Percentiles rank a stretch among this genome's conserved stretches.
Evolutionary conservation across 2,888 invertebrate genomes (phyloP).

Genomic region (Agrotis puta): DNA sequence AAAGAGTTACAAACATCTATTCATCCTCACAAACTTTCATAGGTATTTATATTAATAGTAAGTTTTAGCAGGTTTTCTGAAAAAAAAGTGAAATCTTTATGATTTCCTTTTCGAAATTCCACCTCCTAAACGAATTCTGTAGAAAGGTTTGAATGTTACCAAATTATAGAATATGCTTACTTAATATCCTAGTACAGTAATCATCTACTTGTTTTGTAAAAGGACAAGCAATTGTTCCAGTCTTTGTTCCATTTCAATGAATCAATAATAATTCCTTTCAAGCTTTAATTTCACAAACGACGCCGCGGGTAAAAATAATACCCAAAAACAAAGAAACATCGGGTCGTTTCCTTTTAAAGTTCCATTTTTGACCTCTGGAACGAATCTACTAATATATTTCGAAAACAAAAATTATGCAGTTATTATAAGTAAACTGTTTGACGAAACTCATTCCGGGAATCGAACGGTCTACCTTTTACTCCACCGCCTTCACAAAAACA

Average conservation of each 20-base stretch:
- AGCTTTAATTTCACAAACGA: slow-evolving; percentile 33
- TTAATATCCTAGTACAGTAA: not conserved
- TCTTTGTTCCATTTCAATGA: slow-evolving; percentile 28
- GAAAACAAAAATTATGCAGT: slow-evolving; percentile 58
- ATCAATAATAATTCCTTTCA: slow-evolving; percentile 15
- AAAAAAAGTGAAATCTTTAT: too few species aligned
- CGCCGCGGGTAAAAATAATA: slow-evolving; percentile 15
- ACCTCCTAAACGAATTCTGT: too few species aligned
- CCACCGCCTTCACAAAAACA: slow-evolving; percentile 39
- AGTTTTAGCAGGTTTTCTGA: too few species aligned
- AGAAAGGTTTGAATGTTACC: not conserved
- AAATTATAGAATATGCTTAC: not conserved
- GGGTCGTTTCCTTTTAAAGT: slow-evolving; percentile 15
- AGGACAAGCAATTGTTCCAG: not conserved
- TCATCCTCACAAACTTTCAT: too few species aligned
- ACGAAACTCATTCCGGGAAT: slow-evolving; percentile 51
- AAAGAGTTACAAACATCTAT: too few species aligned
- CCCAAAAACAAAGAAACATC: slow-evolving; percentile 22
- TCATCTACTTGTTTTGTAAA: not conserved
- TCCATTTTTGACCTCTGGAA: slow-evolving; percentile 55
- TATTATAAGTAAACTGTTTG: slow-evolving; percentile 41
- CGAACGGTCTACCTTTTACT: slow-evolving; percentile 36
- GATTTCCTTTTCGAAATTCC: too few species aligned
- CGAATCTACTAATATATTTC: slow-evolving; percentile 55
- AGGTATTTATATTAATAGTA: too few species aligned